Evolutionary conservation across 2,797 vertebrate genomes (phyloP).

Genomic region (Podargus strigoides): DNA sequence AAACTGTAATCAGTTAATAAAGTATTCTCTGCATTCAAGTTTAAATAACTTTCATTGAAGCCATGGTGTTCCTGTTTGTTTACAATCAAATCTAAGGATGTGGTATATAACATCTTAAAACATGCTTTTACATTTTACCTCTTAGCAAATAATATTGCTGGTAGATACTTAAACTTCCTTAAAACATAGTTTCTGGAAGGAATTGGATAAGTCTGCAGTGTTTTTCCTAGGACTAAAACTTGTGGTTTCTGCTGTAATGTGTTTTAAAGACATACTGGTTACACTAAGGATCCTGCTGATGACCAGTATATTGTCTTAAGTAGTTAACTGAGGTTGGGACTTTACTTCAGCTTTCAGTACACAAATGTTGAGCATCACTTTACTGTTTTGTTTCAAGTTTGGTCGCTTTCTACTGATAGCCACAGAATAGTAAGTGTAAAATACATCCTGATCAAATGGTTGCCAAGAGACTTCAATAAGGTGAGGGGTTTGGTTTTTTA

Average conservation of each 20-base stretch:
- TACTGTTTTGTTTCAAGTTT: background rate
- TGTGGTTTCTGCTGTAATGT: background rate
- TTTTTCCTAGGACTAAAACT: background rate
- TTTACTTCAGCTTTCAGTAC: background rate
- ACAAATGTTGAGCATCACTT: background rate
- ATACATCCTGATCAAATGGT: background rate
- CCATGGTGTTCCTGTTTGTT: background rate
- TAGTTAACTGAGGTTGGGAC: background rate
- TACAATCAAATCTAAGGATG: background rate
- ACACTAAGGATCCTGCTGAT: background rate
- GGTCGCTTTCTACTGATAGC: background rate
- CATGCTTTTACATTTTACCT: background rate
- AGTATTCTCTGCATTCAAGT: constrained; percentile 80
- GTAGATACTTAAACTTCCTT: background rate
- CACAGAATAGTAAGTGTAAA: background rate
- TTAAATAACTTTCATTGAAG: constrained; percentile 53
- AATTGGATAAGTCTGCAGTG: background rate
- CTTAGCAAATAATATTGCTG: background rate
- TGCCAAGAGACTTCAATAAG: background rate
- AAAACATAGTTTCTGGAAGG: background rate
- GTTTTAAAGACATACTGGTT: background rate
- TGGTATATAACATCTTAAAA: background rate
- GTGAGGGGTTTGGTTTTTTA: too few relatives aligned
- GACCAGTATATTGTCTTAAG: background rate
- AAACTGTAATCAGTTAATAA: constrained; percentile 80